Conservation (phyloP, 2,113 vertebrate species). For the Muntiacus muntjak region DNA sequence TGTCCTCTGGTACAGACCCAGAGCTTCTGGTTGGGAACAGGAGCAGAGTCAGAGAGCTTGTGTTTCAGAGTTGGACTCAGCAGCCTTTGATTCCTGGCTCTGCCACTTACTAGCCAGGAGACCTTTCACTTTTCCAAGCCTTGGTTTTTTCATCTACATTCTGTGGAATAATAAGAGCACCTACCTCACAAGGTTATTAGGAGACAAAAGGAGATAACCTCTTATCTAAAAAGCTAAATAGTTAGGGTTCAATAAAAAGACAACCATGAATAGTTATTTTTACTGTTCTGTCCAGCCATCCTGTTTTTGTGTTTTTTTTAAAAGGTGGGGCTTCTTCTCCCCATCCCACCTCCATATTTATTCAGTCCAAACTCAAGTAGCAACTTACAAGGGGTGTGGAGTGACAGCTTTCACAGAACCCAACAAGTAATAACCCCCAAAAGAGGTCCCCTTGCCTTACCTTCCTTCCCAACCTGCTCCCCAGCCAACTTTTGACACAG, state of each 20-base stretch:
- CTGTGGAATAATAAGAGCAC: not conserved
- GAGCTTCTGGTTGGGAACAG: too few relatives aligned
- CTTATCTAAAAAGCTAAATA: not conserved
- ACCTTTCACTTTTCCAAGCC: not conserved
- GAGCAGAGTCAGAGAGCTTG: not conserved
- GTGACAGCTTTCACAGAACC: not conserved
- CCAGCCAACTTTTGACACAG: not conserved
- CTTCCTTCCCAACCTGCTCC: not conserved
- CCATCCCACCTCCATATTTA: not conserved
- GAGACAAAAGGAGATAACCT: not conserved
- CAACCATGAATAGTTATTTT: not conserved
- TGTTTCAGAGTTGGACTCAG: not conserved
- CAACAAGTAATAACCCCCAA: not conserved
- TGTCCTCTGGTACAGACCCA: fast-evolving
- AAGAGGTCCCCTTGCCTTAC: not conserved
- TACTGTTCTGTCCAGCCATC: not conserved
- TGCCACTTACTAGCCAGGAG: not conserved
- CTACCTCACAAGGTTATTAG: not conserved
- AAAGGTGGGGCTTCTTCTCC: not conserved
- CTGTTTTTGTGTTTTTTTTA: not conserved
- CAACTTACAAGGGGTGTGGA: not conserved
- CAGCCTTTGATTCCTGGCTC: not conserved
- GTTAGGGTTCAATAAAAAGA: not conserved
- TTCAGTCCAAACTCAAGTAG: not conserved
- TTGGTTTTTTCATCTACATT: not conserved